Percentiles rank a stretch among this genome's conserved stretches.
These are phyloP conservation scores for Benthosema pterotum DNA, from an alignment of 2,797 vertebrate species.

Conservation along the genomic window DNA sequence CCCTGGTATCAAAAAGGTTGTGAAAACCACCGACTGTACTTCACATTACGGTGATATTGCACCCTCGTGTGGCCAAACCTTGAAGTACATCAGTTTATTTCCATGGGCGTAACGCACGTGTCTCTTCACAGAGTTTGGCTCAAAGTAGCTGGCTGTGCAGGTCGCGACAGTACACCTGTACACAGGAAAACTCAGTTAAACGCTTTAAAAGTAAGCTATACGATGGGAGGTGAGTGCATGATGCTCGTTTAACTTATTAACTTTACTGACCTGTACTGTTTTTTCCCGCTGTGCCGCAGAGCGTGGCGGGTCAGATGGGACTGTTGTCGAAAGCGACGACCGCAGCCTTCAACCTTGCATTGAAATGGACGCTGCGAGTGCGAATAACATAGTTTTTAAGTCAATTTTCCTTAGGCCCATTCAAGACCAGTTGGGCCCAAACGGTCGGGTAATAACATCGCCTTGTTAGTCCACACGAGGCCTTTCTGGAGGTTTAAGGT, in stretches of 20 bases:
- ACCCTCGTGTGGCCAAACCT: slow-evolving; percentile 71
- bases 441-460: too few species aligned
- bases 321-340: slow-evolving; percentile 63
- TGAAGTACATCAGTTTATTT: slow-evolving; percentile 64
- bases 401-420: too few species aligned
- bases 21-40: too few species aligned
- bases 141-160: slow-evolving; percentile 62
- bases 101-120: slow-evolving; percentile 66
- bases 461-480: too few species aligned
- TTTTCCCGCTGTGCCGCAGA: slow-evolving; percentile 60
- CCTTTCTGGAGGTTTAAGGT: neutral
- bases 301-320: slow-evolving; percentile 73
- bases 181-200: neutral
- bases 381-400: neutral
- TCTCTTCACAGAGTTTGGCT: slow-evolving; percentile 55
- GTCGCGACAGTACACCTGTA: slow-evolving; percentile 62
- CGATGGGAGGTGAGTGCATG: neutral
- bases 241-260: neutral
- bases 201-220: too few species aligned
- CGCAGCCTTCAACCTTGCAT: slow-evolving; percentile 64
- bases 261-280: slow-evolving; percentile 61
- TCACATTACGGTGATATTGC: slow-evolving; percentile 3
- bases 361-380: slow-evolving; percentile 63
- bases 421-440: too few species aligned
- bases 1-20: too few species aligned